Evolutionary conservation across 1,140 invertebrate species (phyloP).

Genomic region (Drosophila pectinifera): DNA sequence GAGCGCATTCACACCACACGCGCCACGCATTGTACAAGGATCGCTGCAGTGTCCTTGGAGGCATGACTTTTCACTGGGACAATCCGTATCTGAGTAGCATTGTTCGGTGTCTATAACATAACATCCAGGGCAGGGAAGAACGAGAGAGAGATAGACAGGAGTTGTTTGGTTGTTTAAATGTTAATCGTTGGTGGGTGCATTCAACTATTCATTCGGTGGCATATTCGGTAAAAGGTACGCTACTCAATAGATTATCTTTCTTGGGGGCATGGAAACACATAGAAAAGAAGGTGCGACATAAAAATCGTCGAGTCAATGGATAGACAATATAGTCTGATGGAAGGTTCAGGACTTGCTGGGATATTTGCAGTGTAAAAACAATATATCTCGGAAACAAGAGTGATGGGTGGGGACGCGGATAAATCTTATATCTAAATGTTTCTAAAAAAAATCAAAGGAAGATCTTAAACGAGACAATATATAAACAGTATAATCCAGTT

Average conservation of each 20-base stretch:
- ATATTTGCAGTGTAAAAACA: slow-evolving; percentile 17
- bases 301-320: slow-evolving; percentile 40
- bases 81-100: slow-evolving; percentile 95
- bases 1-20: slow-evolving; percentile 94
- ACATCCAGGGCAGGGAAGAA: slow-evolving; percentile 72
- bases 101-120: slow-evolving; percentile 90
- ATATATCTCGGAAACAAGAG: slow-evolving; percentile 30
- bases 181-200: slow-evolving; percentile 78
- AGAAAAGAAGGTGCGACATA: slow-evolving; percentile 51
- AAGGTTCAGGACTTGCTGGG: slow-evolving; percentile 28
- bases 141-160: slow-evolving; percentile 82
- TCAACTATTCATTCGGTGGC: slow-evolving; percentile 67
- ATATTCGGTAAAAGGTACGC: slow-evolving; percentile 55
- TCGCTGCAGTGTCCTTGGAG: slow-evolving; percentile 94
- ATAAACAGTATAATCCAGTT: slow-evolving; percentile 63
- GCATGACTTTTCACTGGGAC: slow-evolving; percentile 95
- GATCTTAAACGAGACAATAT: slow-evolving; percentile 75
- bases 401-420: slow-evolving; percentile 31
- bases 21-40: slow-evolving; percentile 93
- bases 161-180: slow-evolving; percentile 80
- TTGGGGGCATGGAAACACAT: slow-evolving; percentile 25
- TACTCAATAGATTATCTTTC: slow-evolving; percentile 44
- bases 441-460: slow-evolving; percentile 63
- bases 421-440: slow-evolving; percentile 68
- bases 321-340: slow-evolving; percentile 41